Conservation (phyloP, 2,113 vertebrate species). For the Sorex fumeus region DNA sequence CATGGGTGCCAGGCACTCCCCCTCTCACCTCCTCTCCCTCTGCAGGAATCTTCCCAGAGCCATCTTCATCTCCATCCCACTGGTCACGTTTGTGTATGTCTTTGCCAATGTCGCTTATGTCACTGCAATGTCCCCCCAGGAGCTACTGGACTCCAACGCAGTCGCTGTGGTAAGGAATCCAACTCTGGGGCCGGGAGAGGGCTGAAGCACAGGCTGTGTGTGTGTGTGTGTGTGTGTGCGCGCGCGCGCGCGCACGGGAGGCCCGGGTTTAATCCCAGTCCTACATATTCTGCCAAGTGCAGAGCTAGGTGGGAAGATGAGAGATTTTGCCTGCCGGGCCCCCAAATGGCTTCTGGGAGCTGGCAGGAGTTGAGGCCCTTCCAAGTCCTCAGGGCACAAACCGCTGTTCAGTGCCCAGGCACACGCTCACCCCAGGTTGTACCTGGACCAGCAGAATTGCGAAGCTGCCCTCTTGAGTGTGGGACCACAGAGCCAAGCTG, state of each 20-base stretch:
- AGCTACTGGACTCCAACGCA: conserved; percentile 95
- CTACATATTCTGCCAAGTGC: neutral
- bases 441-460: neutral
- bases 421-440: neutral
- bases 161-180: conserved; percentile 95
- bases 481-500: too few species aligned
- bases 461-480: too few species aligned
- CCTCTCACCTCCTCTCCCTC: conserved; percentile 75
- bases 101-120: conserved; percentile 97
- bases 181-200: neutral
- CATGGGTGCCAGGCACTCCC: neutral
- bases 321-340: too few species aligned
- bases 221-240: too few species aligned
- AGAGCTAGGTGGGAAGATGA: too few species aligned
- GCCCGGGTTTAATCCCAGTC: neutral
- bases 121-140: conserved; percentile 96
- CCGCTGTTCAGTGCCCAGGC: neutral
- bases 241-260: too few species aligned
- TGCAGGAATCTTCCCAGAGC: conserved; percentile 95
- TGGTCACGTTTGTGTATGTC: conserved; percentile 96
- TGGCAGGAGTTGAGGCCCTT: neutral
- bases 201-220: neutral
- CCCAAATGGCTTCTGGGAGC: neutral
- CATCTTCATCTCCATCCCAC: conserved; percentile 97
- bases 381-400: conserved; percentile 30